phyloP scores from a whole-genome alignment of 1,140 invertebrate genomes.

The Drosophila eugracilis region DNA sequence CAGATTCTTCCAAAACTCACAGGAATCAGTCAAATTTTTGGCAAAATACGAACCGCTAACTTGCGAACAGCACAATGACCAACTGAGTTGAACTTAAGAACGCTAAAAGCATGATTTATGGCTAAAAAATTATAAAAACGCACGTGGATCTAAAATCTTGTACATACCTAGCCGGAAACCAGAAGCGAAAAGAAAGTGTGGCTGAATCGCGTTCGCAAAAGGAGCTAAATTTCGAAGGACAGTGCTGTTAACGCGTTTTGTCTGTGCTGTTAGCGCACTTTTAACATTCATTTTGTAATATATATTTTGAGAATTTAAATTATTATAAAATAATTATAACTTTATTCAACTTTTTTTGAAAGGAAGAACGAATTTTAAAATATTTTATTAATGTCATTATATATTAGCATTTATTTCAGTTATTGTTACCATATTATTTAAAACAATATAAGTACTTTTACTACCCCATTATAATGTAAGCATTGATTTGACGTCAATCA shows the following conservation, averaged over 20 bases:
- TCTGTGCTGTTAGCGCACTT: neutral
- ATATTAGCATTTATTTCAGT: too few species aligned
- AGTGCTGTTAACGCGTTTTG: neutral
- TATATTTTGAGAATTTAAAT: too few species aligned
- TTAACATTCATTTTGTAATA: neutral
- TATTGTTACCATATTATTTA: too few species aligned
- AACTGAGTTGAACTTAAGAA: neutral
- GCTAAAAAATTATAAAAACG: conserved; percentile 13
- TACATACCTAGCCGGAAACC: conserved; percentile 39
- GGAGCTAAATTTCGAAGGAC: neutral
- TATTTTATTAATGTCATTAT: too few species aligned
- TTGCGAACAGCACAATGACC: neutral
- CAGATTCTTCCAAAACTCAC: neutral
- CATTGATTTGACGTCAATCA: too few species aligned
- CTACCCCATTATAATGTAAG: too few species aligned
- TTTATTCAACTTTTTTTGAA: too few species aligned
- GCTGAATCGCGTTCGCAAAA: neutral
- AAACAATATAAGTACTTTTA: too few species aligned
- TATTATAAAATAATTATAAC: too few species aligned
- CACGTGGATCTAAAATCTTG: conserved; percentile 16
- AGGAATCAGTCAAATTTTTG: too few species aligned
- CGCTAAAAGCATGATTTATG: neutral
- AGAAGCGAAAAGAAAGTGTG: conserved; percentile 30
- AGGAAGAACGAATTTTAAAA: too few species aligned
- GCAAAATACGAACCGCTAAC: neutral